phyloP scores from a whole-genome alignment of 2,113 vertebrate genomes.

The Saccopteryx bilineata region DNA sequence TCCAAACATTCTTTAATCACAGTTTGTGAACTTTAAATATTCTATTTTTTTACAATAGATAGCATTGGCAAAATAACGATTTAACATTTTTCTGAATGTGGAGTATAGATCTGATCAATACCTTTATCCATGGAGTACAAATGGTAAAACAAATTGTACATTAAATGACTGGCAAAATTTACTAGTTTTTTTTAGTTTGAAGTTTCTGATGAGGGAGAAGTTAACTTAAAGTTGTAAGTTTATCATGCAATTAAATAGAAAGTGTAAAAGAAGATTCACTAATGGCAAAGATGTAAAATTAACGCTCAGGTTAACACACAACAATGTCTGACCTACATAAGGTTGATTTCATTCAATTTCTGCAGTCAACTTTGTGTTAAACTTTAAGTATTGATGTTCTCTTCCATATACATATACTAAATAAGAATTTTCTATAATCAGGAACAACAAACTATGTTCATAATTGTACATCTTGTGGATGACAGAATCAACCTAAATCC shows the following conservation, averaged over 20 bases:
- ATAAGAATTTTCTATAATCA: conserved; percentile 19
- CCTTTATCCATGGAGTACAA: not conserved
- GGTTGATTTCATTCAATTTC: not conserved
- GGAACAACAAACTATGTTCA: not conserved
- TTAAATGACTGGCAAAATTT: not conserved
- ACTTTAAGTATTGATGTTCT: not conserved
- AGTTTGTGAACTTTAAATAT: not conserved
- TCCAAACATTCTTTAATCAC: not conserved
- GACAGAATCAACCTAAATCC: not conserved
- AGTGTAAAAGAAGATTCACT: conserved; percentile 3
- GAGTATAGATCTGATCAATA: not conserved
- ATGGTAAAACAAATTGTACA: not conserved
- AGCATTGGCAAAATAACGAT: not conserved
- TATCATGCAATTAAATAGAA: not conserved
- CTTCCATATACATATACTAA: not conserved
- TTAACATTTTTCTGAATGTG: not conserved
- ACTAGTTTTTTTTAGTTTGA: not conserved
- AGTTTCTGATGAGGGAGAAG: not conserved
- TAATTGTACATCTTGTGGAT: not conserved
- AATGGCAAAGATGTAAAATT: not conserved
- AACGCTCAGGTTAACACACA: not conserved
- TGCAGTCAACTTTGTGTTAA: not conserved
- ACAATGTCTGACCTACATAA: not conserved
- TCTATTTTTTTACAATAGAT: not conserved
- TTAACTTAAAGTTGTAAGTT: not conserved